Evolutionary conservation across 2,113 vertebrate genomes (phyloP).

Genomic region (Delphinus delphis): DNA sequence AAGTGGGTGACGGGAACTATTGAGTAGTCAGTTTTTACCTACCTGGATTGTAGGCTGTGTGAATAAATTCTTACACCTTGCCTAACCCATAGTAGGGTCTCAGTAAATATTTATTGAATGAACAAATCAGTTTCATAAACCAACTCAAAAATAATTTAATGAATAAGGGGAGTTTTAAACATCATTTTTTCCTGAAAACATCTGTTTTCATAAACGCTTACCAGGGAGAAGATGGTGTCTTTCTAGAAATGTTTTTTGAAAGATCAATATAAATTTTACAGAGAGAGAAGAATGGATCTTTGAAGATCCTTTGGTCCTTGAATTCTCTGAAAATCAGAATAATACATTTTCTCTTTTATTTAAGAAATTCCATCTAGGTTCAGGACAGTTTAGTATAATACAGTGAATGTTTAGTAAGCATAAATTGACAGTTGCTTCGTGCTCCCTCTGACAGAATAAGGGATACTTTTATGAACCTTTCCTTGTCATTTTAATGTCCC

Average conservation of each 20-base stretch:
- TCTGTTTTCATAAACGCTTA: background rate
- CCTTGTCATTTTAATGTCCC: background rate
- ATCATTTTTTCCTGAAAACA: constrained; percentile 35
- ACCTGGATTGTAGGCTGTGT: background rate
- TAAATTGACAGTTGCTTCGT: background rate
- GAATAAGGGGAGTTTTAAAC: constrained; percentile 2
- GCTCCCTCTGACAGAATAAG: background rate
- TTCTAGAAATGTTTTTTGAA: background rate
- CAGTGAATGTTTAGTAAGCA: background rate
- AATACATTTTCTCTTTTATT: constrained; percentile 14
- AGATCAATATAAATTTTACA: constrained; percentile 33
- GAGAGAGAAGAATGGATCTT: constrained; percentile 15
- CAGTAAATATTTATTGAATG: background rate
- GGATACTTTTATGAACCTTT: background rate
- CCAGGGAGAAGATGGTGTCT: background rate
- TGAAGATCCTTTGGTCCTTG: background rate
- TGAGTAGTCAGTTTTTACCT: background rate
- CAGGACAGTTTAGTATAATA: background rate
- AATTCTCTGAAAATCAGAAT: constrained; percentile 47
- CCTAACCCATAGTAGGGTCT: background rate
- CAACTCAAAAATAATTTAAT: constrained; percentile 24
- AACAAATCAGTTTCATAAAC: background rate
- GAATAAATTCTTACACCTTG: constrained; percentile 9
- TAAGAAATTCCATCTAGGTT: constrained; percentile 1
- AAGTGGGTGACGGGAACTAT: background rate